Conservation (phyloP, 2,113 vertebrate genomes). For the Eira barbara region DNA sequence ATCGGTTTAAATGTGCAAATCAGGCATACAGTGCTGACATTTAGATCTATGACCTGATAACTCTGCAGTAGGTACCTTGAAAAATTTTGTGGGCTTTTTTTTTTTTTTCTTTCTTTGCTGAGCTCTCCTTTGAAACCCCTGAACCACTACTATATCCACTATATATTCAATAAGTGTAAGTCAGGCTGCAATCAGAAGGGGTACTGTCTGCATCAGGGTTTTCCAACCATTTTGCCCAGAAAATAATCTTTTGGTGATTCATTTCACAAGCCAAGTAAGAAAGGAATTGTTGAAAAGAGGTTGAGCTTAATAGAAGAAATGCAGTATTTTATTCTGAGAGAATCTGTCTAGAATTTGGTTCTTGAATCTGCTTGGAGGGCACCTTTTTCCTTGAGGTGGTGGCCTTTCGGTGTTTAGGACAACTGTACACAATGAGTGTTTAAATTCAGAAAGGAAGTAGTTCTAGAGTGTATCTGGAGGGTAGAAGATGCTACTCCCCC, state of each 20-base stretch:
- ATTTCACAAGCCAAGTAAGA: slow-evolving; percentile 75
- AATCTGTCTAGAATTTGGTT: background rate
- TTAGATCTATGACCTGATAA: slow-evolving; percentile 83
- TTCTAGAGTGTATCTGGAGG: background rate
- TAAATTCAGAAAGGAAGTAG: background rate
- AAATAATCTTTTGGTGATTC: slow-evolving; percentile 80
- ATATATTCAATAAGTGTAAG: slow-evolving; percentile 76
- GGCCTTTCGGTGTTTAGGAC: background rate
- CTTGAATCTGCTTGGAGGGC: background rate
- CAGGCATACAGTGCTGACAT: slow-evolving; percentile 78
- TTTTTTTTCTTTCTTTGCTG: slow-evolving; percentile 12
- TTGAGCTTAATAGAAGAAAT: slow-evolving; percentile 56
- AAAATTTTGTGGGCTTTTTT: slow-evolving; percentile 61
- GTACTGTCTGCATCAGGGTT: slow-evolving; percentile 76
- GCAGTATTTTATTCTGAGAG: background rate
- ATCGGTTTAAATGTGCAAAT: slow-evolving; percentile 83
- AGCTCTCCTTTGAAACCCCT: slow-evolving; percentile 77
- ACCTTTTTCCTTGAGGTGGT: background rate
- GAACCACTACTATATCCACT: slow-evolving; percentile 68
- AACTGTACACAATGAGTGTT: background rate
- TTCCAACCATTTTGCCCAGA: slow-evolving; percentile 79
- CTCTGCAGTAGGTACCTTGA: slow-evolving; percentile 74
- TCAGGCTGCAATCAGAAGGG: slow-evolving; percentile 76
- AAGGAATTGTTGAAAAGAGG: slow-evolving; percentile 69
- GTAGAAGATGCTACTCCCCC: background rate